phyloP scores from a whole-genome alignment of 2,113 vertebrate genomes.

The Alethe castanea region DNA sequence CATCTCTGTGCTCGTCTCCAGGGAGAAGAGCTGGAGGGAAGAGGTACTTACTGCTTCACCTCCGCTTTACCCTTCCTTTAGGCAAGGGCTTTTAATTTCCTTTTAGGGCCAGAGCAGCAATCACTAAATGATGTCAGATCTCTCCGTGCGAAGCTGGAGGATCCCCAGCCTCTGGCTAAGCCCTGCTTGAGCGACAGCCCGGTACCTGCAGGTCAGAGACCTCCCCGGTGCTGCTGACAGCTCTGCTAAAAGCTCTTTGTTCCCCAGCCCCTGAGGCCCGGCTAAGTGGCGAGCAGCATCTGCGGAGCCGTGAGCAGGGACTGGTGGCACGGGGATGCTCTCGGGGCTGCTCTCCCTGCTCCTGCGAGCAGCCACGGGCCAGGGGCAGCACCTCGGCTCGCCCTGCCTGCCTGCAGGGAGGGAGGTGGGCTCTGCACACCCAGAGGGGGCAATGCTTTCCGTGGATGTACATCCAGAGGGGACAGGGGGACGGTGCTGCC shows the following conservation, averaged over 20 bases:
- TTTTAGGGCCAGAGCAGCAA: background rate
- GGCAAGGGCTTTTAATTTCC: constrained; percentile 25
- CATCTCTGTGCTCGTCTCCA: background rate
- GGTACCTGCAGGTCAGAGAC: constrained; percentile 42
- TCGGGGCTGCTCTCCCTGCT: background rate
- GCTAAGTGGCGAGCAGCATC: background rate
- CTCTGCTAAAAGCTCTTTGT: constrained; percentile 58
- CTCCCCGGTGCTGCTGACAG: constrained; percentile 32
- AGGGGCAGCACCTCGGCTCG: rapidly evolving
- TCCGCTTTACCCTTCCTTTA: background rate
- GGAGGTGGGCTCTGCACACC: no score
- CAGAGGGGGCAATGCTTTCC: background rate
- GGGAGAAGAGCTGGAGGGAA: background rate
- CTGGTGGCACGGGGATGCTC: background rate
- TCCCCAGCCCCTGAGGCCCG: constrained; percentile 8
- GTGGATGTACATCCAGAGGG: background rate
- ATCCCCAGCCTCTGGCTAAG: constrained; percentile 10
- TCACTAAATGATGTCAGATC: background rate
- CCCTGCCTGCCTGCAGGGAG: no score
- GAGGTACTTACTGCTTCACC: background rate
- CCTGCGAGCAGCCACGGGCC: rapidly evolving
- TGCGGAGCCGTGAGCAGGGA: background rate
- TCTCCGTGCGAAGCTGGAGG: background rate
- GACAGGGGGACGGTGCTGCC: rapidly evolving
- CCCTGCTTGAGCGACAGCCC: background rate